Evolutionary conservation across 2,888 invertebrate species (phyloP).

Genomic region (Reticulitermes lucifugus): DNA sequence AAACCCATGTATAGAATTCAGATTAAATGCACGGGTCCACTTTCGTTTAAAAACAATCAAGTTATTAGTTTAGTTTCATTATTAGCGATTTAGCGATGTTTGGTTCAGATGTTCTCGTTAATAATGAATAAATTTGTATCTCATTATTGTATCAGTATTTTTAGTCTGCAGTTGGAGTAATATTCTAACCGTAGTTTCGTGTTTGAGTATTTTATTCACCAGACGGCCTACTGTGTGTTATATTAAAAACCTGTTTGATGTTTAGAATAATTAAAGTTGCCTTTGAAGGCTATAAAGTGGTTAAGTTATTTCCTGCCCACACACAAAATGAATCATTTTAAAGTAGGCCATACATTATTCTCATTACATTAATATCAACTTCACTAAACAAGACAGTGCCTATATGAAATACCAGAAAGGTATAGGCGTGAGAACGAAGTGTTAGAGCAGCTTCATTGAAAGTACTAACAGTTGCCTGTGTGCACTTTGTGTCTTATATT

Average conservation of each 20-base stretch:
- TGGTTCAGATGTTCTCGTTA: not conserved
- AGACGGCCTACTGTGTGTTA: not conserved
- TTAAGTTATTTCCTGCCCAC: not conserved
- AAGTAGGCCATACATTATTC: not conserved
- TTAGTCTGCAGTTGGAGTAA: not conserved
- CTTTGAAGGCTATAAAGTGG: not conserved
- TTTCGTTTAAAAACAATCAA: not conserved
- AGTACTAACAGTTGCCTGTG: no score
- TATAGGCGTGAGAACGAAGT: not conserved
- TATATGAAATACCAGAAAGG: not conserved
- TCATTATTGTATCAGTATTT: constrained; percentile 1
- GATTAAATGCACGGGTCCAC: not conserved
- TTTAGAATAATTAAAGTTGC: not conserved
- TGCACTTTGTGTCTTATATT: no score
- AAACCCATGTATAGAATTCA: not conserved
- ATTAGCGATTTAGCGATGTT: not conserved
- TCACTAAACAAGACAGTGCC: not conserved
- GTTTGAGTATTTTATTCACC: not conserved
- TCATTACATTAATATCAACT: not conserved
- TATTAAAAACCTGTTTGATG: not conserved
- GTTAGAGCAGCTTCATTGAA: not conserved
- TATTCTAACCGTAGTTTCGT: not conserved
- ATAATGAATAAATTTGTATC: constrained; percentile 8
- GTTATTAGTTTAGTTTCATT: not conserved
- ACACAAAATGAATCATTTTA: not conserved